phyloP scores from a whole-genome alignment of 2,113 vertebrate species.

The Paratilapia polleni region DNA sequence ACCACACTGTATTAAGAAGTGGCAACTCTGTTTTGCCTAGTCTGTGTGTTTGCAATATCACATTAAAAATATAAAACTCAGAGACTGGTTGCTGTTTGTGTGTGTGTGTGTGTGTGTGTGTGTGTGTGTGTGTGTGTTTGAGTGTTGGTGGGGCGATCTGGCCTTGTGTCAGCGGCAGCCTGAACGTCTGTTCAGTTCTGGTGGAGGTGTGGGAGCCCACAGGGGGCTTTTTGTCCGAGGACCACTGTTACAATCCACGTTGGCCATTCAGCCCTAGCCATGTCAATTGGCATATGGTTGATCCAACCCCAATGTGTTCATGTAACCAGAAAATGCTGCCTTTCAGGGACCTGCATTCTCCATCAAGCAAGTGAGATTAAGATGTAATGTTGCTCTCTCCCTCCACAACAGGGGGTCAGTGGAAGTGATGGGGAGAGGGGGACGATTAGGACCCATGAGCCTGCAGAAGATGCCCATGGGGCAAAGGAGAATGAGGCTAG shows the following conservation, averaged over 20 bases:
- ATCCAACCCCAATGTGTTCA: slow-evolving; percentile 96
- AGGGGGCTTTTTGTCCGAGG: slow-evolving; percentile 69
- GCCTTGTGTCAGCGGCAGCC: slow-evolving; percentile 60
- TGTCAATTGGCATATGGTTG: slow-evolving; percentile 97
- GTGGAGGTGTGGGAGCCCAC: slow-evolving; percentile 72
- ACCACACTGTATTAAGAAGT: not conserved
- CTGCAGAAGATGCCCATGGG: slow-evolving; percentile 37
- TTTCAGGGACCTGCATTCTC: slow-evolving; percentile 93
- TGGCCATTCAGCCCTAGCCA: slow-evolving; percentile 84
- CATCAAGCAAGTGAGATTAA: slow-evolving; percentile 95
- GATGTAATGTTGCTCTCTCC: slow-evolving; percentile 91
- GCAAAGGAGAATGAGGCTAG: slow-evolving; percentile 12
- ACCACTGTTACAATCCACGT: slow-evolving; percentile 76
- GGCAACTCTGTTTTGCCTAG: not conserved
- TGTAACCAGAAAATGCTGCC: slow-evolving; percentile 98
- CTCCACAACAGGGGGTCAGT: slow-evolving; percentile 79
- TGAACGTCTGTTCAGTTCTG: slow-evolving; percentile 64
- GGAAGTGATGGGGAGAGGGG: slow-evolving; percentile 47
- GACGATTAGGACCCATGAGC: slow-evolving; percentile 53
- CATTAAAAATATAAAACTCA: slow-evolving; percentile 7
- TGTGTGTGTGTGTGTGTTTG: slow-evolving; percentile 23
- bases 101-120: not conserved
- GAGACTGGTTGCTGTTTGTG: not conserved
- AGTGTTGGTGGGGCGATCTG: slow-evolving; percentile 2
- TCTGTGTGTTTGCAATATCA: not conserved